Conservation (phyloP, 92 coral and sea anemone species). For the Metridium senile region DNA sequence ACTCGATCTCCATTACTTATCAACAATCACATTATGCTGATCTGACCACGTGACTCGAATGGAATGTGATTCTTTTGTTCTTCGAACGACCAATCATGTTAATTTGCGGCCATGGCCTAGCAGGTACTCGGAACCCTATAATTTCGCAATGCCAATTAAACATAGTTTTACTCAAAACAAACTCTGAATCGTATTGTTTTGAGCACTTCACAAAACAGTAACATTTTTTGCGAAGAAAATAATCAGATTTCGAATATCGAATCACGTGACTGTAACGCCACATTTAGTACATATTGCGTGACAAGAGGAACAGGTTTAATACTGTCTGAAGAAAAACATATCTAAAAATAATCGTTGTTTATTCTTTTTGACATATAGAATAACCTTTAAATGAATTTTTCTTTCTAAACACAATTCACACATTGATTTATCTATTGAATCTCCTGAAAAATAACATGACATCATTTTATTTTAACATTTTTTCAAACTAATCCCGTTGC, state of each 20-base stretch:
- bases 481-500: neutral
- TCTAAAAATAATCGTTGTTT: too few species aligned
- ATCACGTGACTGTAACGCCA: neutral
- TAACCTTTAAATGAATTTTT: too few species aligned
- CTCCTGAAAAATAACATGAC: too few species aligned
- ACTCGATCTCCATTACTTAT: slow-evolving; percentile 31
- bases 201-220: neutral
- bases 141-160: neutral
- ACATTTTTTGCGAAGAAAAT: neutral
- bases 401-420: too few species aligned
- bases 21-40: slow-evolving; percentile 37
- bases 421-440: too few species aligned
- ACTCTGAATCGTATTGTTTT: neutral
- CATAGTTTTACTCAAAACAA: neutral
- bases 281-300: neutral
- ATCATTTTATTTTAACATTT: too few species aligned
- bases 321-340: neutral
- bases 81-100: slow-evolving; percentile 41
- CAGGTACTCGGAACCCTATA: slow-evolving; percentile 20
- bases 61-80: slow-evolving; percentile 68
- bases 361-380: too few species aligned
- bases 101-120: neutral
- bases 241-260: neutral
- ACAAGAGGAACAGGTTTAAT: neutral
- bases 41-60: slow-evolving; percentile 81